Evolutionary conservation across 2,797 vertebrate species (phyloP), one percentile per base, ranked within the genome.

Genomic region (Gambelia wislizenii): DNA sequence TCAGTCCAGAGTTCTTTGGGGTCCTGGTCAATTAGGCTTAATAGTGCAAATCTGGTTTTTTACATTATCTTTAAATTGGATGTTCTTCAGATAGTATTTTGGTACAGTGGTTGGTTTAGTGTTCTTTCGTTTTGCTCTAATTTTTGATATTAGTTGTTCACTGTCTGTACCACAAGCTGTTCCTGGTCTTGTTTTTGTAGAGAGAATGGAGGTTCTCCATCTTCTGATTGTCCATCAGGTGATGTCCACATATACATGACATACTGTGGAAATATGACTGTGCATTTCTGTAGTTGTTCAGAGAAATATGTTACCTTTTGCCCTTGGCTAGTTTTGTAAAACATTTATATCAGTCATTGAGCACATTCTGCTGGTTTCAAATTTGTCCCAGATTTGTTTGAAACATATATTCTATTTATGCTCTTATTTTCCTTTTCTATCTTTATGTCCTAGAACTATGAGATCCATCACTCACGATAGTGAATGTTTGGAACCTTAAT

Each of bases 401-500:
- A 61, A 30, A n/a, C 10, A 49, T 69, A 77, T 67, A n/a, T 69
- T 89, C 27, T 69, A 9, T 52, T 14, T 33, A 3, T 47, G 12
- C 33, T n/a, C 44, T 44, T 78, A 12, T 44, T 78, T 49, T 2
- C 4, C 6, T 76, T 84, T n/a, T 89, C 85, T 27, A 22, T 16
- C 80, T 14, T 25, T 87, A 8, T 59, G 12, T 86, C 36, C 12
- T 61, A 84, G 72, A 81, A 22, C 67, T 75, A 47, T 0, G 4
- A 83, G 12, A 14, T 88, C 88, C 56, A 52, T 90, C 16, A 70
- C 89, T 85, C 49, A 83, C 85, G 49, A 27, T 77, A 69, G 82
- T 36, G 12, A 89, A 75, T 91, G 87, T 70, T 86, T 87, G 78
- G 39, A 13, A 52, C 86, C 0, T 84, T 89, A 39, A 87, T 91